Evolutionary conservation across 1,140 invertebrate genomes (phyloP).

Genomic region (Venustaconcha ellipsiformis): DNA sequence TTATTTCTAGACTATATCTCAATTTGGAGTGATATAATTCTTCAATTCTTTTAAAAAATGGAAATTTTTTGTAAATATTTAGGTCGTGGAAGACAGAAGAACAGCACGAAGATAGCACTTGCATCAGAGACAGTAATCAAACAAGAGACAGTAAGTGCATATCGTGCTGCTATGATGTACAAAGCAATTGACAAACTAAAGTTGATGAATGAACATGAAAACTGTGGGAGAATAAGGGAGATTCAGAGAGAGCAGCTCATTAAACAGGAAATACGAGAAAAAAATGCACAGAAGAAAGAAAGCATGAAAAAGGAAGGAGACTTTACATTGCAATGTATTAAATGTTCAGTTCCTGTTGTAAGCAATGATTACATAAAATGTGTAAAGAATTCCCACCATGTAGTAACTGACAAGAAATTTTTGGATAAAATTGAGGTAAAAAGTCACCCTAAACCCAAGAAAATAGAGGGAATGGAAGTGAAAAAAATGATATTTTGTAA

Average conservation of each 20-base stretch:
- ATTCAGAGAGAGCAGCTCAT: conserved; percentile 18
- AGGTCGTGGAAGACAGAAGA: conserved; percentile 20
- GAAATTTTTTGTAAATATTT: neutral
- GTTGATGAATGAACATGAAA: neutral
- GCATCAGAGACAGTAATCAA: conserved; percentile 13
- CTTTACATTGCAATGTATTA: conserved; percentile 4
- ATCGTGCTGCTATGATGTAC: conserved; percentile 28
- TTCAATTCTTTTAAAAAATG: too few relatives aligned
- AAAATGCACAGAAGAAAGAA: conserved; percentile 10
- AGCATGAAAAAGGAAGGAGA: conserved; percentile 14
- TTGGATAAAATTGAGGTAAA: conserved; percentile 6
- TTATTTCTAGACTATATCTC: too few relatives aligned
- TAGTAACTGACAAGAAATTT: conserved; percentile 17
- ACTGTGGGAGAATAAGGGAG: conserved; percentile 1
- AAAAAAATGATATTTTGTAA: conserved; percentile 31
- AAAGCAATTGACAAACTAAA: conserved; percentile 12
- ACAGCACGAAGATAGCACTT: neutral
- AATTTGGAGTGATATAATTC: too few relatives aligned
- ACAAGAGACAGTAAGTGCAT: conserved; percentile 19
- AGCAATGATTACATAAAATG: conserved; percentile 13
- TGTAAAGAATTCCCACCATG: neutral
- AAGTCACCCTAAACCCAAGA: conserved; percentile 18
- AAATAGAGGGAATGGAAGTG: conserved; percentile 11
- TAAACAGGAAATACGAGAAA: conserved; percentile 13
- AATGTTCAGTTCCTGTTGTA: conserved; percentile 11